A percentile compares a stretch with the other conserved stretches of the same genome.
Evolutionary conservation across 2,888 invertebrate genomes (phyloP).

Genomic region (Trissolcus brochymenae): DNA sequence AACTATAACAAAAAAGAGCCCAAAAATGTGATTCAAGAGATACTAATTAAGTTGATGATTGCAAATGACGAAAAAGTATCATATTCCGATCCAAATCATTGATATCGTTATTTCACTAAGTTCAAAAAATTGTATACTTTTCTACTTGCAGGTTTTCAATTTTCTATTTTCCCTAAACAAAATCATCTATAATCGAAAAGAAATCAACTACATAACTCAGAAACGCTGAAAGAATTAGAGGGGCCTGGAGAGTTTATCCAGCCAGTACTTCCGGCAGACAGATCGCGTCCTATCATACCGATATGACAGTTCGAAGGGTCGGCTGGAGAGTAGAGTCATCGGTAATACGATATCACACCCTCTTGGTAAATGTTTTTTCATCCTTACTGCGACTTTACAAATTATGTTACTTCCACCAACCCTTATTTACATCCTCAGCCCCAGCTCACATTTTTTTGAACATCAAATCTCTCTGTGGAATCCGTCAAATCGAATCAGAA

Average conservation of each 20-base stretch:
- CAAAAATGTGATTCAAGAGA: too few relatives aligned
- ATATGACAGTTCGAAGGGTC: constrained; percentile 70
- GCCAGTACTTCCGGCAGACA: constrained; percentile 55
- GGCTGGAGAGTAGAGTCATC: constrained; percentile 70
- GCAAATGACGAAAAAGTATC: too few relatives aligned
- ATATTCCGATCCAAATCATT: too few relatives aligned
- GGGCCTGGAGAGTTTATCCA: constrained; percentile 66
- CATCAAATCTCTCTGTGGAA: constrained; percentile 2
- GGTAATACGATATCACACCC: constrained; percentile 69
- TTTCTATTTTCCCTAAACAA: constrained; percentile 57
- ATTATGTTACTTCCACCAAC: constrained; percentile 25
- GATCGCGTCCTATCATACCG: constrained; percentile 66
- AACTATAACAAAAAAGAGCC: too few relatives aligned
- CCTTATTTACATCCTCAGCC: constrained; percentile 25
- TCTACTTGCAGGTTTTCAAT: not conserved
- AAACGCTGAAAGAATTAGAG: constrained; percentile 38
- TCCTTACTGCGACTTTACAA: constrained; percentile 19
- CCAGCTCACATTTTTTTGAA: not conserved
- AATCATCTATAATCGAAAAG: constrained; percentile 68
- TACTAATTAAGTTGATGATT: too few relatives aligned
- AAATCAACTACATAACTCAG: constrained; percentile 66
- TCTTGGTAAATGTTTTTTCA: constrained; percentile 43
- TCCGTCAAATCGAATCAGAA: constrained; percentile 13
- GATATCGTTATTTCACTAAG: not conserved
- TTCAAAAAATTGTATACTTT: too few relatives aligned